phyloP scores from a whole-genome alignment of 1,140 invertebrate genomes.

The Calephelis nemesis region DNA sequence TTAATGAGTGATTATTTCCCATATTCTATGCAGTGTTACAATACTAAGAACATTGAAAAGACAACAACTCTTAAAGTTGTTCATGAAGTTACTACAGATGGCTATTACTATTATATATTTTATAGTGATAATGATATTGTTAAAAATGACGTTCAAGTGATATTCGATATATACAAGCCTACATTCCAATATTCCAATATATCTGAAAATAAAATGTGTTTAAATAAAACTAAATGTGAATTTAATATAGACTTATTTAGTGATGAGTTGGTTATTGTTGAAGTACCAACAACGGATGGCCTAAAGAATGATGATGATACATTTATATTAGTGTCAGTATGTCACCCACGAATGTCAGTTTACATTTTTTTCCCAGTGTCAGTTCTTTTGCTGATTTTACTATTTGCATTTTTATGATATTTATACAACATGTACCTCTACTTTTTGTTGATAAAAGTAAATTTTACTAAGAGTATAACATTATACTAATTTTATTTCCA shows the following conservation, averaged over 20 bases:
- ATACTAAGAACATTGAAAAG: conserved; percentile 83
- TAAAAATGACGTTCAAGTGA: conserved; percentile 88
- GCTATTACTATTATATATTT: conserved; percentile 93
- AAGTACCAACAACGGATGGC: conserved; percentile 88
- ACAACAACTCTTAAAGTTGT: conserved; percentile 81
- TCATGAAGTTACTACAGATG: conserved; percentile 85
- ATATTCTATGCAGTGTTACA: conserved; percentile 82
- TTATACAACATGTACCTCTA: conserved; percentile 52
- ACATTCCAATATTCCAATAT: conserved; percentile 88
- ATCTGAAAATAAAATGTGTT: conserved; percentile 83
- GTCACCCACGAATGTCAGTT: conserved; percentile 86
- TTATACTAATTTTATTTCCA: conserved; percentile 56
- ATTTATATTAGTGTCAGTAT: conserved; percentile 85
- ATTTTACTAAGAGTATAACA: conserved; percentile 69
- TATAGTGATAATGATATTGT: conserved; percentile 91
- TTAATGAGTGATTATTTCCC: conserved; percentile 84
- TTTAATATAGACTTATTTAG: conserved; percentile 85
- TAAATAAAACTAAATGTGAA: conserved; percentile 87
- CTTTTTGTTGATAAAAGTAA: conserved; percentile 55
- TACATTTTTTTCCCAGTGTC: conserved; percentile 89
- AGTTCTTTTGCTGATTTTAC: conserved; percentile 86
- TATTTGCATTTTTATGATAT: conserved; percentile 87
- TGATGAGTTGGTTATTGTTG: conserved; percentile 87
- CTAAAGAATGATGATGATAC: conserved; percentile 87
- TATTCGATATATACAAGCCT: conserved; percentile 91